Evolutionary conservation across 35 echinoderm and acorn worm genomes (phyloP).

Genomic region (Eucidaris tribuloides): DNA sequence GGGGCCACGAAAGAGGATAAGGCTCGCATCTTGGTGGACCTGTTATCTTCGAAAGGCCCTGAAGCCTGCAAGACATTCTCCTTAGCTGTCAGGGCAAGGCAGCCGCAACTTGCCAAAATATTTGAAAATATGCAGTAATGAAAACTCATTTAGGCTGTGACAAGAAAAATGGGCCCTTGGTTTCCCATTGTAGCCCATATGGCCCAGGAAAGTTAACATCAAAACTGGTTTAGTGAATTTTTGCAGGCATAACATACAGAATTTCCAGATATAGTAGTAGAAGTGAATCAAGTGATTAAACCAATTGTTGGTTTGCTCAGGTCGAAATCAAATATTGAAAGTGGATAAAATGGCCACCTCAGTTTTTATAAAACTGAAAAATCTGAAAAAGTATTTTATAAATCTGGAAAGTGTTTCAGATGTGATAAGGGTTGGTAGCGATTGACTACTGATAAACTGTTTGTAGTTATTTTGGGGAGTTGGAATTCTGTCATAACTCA

Average conservation of each 20-base stretch:
- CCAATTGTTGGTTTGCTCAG: no score
- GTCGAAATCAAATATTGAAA: no score
- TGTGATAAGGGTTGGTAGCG: no score
- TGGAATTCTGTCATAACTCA: no score
- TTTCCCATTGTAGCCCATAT: not conserved
- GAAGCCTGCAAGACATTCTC: slow-evolving; percentile 62
- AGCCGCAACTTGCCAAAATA: slow-evolving; percentile 64
- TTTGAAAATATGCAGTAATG: slow-evolving; percentile 29
- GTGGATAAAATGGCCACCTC: no score
- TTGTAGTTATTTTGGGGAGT: no score
- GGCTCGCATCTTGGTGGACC: slow-evolving; percentile 65
- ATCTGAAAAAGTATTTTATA: no score
- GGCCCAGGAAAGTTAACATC: not conserved
- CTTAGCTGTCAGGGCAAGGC: slow-evolving; percentile 43
- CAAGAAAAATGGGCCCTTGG: not conserved
- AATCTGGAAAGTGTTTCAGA: no score
- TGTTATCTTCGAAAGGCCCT: slow-evolving; percentile 53
- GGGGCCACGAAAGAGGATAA: slow-evolving; percentile 58
- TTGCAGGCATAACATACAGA: not conserved
- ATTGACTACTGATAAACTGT: no score
- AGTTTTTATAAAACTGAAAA: no score
- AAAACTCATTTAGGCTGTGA: not conserved
- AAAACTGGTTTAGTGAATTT: not conserved
- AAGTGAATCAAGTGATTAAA: not conserved
- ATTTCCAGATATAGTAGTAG: not conserved